A percentile compares a stretch with the other conserved stretches of the same genome.
Evolutionary conservation across 2,113 vertebrate species (phyloP).

Genomic region (Ploceus nigricollis): DNA sequence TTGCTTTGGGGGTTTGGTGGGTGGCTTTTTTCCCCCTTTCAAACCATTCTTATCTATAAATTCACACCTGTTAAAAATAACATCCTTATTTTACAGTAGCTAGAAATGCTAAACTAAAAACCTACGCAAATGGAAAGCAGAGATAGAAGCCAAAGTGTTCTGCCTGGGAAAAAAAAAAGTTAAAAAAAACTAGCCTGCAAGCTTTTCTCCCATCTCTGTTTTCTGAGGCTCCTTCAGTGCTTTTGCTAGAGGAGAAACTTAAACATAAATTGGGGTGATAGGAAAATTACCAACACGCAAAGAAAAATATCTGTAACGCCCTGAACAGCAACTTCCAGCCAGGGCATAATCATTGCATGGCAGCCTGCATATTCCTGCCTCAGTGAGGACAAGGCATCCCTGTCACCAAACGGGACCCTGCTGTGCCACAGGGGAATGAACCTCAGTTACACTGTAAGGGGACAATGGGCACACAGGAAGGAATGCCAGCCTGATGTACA

Average conservation of each 20-base stretch:
- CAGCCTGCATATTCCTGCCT: neutral
- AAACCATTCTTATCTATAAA: neutral
- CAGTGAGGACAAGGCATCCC: neutral
- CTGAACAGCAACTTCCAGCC: neutral
- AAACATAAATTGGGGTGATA: neutral
- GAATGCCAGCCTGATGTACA: neutral
- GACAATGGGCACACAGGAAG: neutral
- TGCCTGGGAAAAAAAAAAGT: neutral
- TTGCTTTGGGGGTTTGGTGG: neutral
- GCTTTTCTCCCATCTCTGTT: neutral
- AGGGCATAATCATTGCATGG: neutral
- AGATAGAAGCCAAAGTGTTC: neutral
- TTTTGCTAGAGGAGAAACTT: neutral
- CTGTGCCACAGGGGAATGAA: neutral
- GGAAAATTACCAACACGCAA: neutral
- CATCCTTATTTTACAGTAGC: neutral
- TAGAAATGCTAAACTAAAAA: neutral
- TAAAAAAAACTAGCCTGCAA: neutral
- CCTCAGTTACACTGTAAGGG: neutral
- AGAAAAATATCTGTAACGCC: neutral
- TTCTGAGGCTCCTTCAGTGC: neutral
- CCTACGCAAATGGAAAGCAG: neutral
- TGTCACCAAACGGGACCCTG: neutral
- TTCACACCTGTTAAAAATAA: neutral
- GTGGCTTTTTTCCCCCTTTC: fast-evolving